Conservation (phyloP, 2,888 invertebrate genomes). For the Meandrusa payeni region DNA sequence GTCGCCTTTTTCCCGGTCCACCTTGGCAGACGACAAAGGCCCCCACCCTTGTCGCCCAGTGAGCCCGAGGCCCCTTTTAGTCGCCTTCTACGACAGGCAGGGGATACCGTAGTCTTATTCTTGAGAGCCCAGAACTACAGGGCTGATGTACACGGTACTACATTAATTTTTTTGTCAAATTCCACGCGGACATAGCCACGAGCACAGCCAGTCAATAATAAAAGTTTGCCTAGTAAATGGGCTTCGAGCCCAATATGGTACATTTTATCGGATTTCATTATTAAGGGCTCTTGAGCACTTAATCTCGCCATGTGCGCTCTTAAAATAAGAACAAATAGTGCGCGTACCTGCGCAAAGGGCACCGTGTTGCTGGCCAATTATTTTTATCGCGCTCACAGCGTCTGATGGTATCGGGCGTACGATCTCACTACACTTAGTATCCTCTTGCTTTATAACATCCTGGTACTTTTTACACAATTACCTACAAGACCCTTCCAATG, state of each 20-base stretch:
- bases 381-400: constrained; percentile 26
- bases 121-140: no score
- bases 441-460: constrained; percentile 46
- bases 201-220: no score
- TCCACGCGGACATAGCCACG: no score
- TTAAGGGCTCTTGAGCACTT: constrained; percentile 36
- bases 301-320: constrained; percentile 37
- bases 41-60: no score
- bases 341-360: constrained; percentile 45
- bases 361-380: constrained; percentile 42
- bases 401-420: constrained; percentile 26
- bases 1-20: no score
- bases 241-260: not conserved
- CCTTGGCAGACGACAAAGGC: no score
- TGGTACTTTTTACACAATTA: constrained; percentile 65
- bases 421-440: constrained; percentile 30
- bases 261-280: constrained; percentile 28
- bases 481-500: constrained; percentile 57
- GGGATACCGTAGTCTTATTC: no score
- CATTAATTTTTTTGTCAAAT: no score
- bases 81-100: no score
- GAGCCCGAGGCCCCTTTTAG: no score
- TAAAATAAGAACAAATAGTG: constrained; percentile 47
- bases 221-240: constrained; percentile 1
- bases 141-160: no score